Conservation (phyloP, 2,888 invertebrate species). For the Plebejus argus region DNA sequence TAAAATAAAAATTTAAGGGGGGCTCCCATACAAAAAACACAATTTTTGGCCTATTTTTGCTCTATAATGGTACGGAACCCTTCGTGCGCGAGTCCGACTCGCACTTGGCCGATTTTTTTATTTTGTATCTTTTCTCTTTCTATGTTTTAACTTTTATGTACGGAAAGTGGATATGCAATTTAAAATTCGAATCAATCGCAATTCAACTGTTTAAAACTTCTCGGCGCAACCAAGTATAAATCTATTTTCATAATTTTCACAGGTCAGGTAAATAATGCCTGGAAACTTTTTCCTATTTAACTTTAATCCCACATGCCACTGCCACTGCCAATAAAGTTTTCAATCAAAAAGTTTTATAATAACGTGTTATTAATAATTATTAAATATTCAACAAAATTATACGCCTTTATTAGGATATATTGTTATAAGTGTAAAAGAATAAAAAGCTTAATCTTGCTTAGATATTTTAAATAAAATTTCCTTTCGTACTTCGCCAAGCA, state of each 20-base stretch:
- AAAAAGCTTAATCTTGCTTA: no score
- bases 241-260: constrained; percentile 19
- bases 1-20: no score
- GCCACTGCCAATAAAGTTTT: constrained; percentile 14
- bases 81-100: no score
- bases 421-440: no score
- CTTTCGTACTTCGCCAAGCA: no score
- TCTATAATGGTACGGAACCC: no score
- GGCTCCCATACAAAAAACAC: no score
- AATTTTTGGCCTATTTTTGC: no score
- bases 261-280: constrained; percentile 15
- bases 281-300: constrained; percentile 19
- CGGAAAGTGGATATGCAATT: background rate
- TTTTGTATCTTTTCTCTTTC: background rate
- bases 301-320: constrained; percentile 14
- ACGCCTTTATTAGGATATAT: no score
- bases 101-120: background rate
- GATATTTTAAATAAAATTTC: no score
- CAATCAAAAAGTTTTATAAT: background rate
- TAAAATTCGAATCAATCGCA: constrained; percentile 16
- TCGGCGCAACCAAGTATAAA: constrained; percentile 4
- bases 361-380: background rate
- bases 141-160: background rate
- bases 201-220: background rate
- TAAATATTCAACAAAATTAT: background rate